A percentile compares a stretch with the other conserved stretches of the same genome.
Conservation (phyloP, 2,888 invertebrate genomes). For the Phytoseiulus persimilis region DNA sequence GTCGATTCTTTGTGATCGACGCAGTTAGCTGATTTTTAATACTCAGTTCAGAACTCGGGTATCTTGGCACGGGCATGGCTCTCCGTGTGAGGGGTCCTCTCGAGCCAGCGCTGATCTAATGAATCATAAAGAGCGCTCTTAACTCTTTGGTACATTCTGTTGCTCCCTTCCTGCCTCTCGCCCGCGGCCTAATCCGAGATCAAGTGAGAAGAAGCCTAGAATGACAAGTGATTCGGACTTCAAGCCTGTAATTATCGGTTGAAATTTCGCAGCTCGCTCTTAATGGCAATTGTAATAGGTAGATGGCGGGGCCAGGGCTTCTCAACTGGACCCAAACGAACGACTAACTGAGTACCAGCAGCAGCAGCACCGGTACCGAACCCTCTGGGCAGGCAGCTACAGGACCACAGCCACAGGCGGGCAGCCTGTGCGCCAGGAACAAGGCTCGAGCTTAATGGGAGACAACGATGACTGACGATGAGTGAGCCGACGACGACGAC, state of each 20-base stretch:
- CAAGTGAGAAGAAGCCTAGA: not conserved
- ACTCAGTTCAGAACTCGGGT: too few species aligned
- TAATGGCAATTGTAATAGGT: not conserved
- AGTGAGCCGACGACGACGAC: conserved; percentile 5
- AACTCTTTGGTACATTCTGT: not conserved
- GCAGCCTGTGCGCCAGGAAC: not conserved
- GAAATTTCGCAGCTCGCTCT: not conserved
- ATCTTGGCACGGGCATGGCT: too few species aligned
- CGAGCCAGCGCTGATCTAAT: too few species aligned
- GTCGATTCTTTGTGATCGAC: too few species aligned
- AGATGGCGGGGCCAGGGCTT: not conserved
- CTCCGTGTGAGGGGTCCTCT: too few species aligned
- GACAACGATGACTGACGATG: conserved; percentile 5
- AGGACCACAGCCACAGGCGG: not conserved
- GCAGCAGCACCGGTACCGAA: not conserved
- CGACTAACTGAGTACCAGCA: not conserved
- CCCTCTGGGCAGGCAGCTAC: not conserved
- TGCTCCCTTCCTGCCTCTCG: not conserved
- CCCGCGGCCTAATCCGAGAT: not conserved
- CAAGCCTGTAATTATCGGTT: not conserved
- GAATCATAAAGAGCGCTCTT: too few species aligned
- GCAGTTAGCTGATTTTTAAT: too few species aligned
- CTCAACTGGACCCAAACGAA: not conserved
- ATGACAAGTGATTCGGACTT: not conserved
- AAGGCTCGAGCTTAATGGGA: not conserved